Percentiles rank a stretch among this genome's conserved stretches.
These are phyloP conservation scores for Argya squamiceps DNA, from an alignment of 2,797 vertebrate species.

Conservation along the genomic window DNA sequence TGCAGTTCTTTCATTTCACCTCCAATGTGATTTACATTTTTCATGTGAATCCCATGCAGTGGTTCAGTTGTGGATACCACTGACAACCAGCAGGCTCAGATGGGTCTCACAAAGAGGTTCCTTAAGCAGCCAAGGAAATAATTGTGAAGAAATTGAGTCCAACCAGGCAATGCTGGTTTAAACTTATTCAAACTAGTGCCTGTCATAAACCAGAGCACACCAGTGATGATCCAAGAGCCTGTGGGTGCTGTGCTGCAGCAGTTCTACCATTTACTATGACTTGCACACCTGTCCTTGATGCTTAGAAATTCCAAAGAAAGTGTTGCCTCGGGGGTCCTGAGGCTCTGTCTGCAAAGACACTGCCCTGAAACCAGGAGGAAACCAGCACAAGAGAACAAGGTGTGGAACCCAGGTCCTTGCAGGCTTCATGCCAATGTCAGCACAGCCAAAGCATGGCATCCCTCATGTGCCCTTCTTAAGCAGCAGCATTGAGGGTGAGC, in stretches of 20 bases:
- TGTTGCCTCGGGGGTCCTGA: rapidly evolving
- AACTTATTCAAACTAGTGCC: no score
- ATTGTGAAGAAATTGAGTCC: not conserved
- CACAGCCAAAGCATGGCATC: not conserved
- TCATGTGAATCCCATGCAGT: not conserved
- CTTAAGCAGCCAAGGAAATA: not conserved
- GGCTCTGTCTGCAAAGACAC: not conserved
- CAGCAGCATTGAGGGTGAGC: not conserved
- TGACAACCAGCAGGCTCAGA: not conserved
- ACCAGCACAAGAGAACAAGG: not conserved
- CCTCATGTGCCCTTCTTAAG: not conserved
- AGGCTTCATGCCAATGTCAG: not conserved
- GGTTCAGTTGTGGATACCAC: not conserved
- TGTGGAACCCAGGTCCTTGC: not conserved
- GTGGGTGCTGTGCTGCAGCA: not conserved
- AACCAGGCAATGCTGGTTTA: not conserved
- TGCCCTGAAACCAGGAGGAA: not conserved
- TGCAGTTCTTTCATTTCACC: not conserved
- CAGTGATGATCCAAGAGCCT: not conserved
- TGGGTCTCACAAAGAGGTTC: not conserved
- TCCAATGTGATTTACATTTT: not conserved
- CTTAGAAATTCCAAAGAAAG: not conserved
- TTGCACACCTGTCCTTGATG: not conserved
- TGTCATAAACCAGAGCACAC: not conserved
- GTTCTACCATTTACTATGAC: not conserved